Percentiles rank a stretch among this genome's conserved stretches.
phyloP scores from a whole-genome alignment of 2,113 vertebrate species.

The Holacanthus passer region DNA sequence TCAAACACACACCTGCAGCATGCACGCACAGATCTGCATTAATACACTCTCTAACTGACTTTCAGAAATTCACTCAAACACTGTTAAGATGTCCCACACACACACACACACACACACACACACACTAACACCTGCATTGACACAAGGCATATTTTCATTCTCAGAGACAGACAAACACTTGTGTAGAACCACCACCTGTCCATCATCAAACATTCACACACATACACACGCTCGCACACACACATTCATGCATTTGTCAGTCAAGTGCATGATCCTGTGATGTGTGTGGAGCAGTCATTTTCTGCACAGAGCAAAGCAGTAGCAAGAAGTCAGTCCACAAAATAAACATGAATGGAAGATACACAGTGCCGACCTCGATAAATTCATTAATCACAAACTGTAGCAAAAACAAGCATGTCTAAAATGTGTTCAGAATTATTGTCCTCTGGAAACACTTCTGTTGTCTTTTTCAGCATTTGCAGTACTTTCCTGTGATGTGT shows the following conservation, averaged over 20 bases:
- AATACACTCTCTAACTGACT: constrained; percentile 30
- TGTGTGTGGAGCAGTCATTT: too few relatives aligned
- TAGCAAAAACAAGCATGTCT: too few relatives aligned
- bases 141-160: neutral
- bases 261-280: neutral
- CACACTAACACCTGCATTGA: neutral
- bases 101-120: neutral
- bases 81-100: neutral
- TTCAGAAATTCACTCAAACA: constrained; percentile 6
- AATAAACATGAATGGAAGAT: too few relatives aligned
- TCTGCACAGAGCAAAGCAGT: too few relatives aligned
- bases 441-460: too few relatives aligned
- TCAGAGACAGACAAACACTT: neutral
- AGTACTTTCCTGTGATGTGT: too few relatives aligned
- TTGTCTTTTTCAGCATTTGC: too few relatives aligned
- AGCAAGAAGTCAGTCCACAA: too few relatives aligned
- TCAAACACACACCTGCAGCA: constrained; percentile 61
- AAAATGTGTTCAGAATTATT: too few relatives aligned
- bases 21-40: constrained; percentile 60
- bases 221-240: neutral
- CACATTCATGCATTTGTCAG: neutral
- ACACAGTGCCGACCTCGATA: too few relatives aligned
- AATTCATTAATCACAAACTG: too few relatives aligned
- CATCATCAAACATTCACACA: neutral
- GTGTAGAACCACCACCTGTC: neutral